Conservation (phyloP, 2,888 invertebrate genomes). For the Dyspetes luteomarginatus region DNA sequence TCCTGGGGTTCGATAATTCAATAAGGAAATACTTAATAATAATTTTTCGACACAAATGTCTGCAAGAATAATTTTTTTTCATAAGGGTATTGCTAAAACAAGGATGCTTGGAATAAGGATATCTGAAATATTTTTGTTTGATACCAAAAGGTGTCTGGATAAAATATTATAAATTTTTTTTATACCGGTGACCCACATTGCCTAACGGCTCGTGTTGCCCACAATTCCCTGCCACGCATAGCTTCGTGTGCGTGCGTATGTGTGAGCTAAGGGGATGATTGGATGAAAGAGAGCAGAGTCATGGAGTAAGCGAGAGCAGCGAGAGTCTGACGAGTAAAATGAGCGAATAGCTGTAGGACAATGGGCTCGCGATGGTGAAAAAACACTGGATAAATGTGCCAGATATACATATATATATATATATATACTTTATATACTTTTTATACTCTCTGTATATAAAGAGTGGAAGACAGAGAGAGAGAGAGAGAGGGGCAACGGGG, state of each 20-base stretch:
- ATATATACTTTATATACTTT: not conserved
- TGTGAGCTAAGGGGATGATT: constrained; percentile 72
- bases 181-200: not conserved
- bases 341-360: constrained; percentile 65
- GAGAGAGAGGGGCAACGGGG: constrained; percentile 70
- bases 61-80: not conserved
- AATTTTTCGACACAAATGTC: not conserved
- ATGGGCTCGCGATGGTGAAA: constrained; percentile 73
- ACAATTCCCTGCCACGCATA: constrained; percentile 62
- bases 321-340: constrained; percentile 39
- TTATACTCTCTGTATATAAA: constrained; percentile 59
- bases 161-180: too few relatives aligned
- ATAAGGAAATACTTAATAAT: too few relatives aligned
- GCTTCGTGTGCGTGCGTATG: constrained; percentile 9
- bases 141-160: too few relatives aligned
- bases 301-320: constrained; percentile 63
- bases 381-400: constrained; percentile 77
- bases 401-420: constrained; percentile 68
- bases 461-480: constrained; percentile 70
- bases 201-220: not conserved
- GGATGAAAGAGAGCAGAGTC: constrained; percentile 67
- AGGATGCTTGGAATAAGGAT: too few relatives aligned
- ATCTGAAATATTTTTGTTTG: too few relatives aligned
- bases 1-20: too few relatives aligned
- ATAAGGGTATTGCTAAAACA: not conserved